Evolutionary conservation across 1,140 invertebrate genomes (phyloP), one percentile per base, ranked within the genome.

Genomic region (Bemisia tabaci): DNA sequence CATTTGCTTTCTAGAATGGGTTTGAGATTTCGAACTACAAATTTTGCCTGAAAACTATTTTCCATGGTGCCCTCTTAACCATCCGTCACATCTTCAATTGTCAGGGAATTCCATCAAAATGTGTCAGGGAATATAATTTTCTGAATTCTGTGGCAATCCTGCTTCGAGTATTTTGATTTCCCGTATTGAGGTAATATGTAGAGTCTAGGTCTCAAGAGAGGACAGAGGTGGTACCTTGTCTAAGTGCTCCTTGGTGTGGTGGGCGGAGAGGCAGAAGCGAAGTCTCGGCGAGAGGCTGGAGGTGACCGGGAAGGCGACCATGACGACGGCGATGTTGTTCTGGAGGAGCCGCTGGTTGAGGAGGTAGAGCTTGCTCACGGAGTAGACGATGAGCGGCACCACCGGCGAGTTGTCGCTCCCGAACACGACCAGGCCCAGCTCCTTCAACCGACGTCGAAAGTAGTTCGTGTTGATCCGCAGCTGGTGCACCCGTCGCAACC

Each of bases 391-490:
- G 79, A 98, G 84, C 23, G 97, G 97, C 69, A 98, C 92, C 67
- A 99, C 94, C 0, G 96, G 97, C 11, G 94, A 97, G 77, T 97
- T 91, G 73, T 91, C 86, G 79, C 96, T 92, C n/a, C 97, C 97
- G 78, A 94, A 95, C 66, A 91, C 86, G 73, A 98, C 94, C 71
- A 97, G 92, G 65, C 96, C 95, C 74, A 94, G 88, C 75, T 94
- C 89, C 67, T 91, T 87, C 26, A 98, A 79, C 70, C 88, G 84
- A 70, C 85, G 81, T 60, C 94, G 84, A 74, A 97, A 95, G 77
- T 97, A 97, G 62, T 85, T 82, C 0, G 90, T 88, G 75, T 97
- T 97, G 70, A 87, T 81, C 17, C 87, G 85, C 59, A 97, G 78
- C 72, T 89, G 85, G 66, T 83, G 79, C 58, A 94, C 88, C 70